Evolutionary conservation across 1,140 invertebrate species (phyloP).

Genomic region (Chlorops oryzae): DNA sequence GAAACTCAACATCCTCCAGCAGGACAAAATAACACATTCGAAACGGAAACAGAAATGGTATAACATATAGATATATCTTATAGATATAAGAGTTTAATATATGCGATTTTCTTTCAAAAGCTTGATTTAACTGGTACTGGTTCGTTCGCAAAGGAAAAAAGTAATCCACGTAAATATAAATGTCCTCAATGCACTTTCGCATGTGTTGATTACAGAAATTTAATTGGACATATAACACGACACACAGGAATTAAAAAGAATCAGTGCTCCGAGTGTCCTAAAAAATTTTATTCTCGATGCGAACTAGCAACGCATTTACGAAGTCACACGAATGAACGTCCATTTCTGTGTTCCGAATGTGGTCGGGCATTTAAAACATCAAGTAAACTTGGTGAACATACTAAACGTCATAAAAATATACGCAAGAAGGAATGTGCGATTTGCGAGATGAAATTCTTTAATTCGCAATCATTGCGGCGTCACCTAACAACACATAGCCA

Average conservation of each 20-base stretch:
- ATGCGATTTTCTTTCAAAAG: no score
- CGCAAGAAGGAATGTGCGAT: background rate
- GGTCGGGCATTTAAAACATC: slow-evolving; percentile 22
- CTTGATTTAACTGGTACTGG: no score
- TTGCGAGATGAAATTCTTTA: background rate
- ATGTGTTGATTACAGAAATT: slow-evolving; percentile 42
- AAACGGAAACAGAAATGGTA: no score
- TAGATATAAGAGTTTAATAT: no score
- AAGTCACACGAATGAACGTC: slow-evolving; percentile 54
- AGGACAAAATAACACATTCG: no score
- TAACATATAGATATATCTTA: no score
- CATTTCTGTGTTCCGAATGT: slow-evolving; percentile 51
- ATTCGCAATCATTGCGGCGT: background rate
- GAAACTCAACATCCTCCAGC: no score
- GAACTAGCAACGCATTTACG: slow-evolving; percentile 51
- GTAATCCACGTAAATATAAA: background rate
- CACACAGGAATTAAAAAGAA: background rate
- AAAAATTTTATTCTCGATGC: background rate
- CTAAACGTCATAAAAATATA: background rate
- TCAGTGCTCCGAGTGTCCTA: background rate
- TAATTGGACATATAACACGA: background rate
- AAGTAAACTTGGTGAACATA: background rate
- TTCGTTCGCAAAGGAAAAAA: no score
- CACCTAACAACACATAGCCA: background rate
- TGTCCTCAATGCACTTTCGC: slow-evolving; percentile 24